Evolutionary conservation across 2,113 vertebrate genomes (phyloP).

Genomic region (Saccopteryx leptura): DNA sequence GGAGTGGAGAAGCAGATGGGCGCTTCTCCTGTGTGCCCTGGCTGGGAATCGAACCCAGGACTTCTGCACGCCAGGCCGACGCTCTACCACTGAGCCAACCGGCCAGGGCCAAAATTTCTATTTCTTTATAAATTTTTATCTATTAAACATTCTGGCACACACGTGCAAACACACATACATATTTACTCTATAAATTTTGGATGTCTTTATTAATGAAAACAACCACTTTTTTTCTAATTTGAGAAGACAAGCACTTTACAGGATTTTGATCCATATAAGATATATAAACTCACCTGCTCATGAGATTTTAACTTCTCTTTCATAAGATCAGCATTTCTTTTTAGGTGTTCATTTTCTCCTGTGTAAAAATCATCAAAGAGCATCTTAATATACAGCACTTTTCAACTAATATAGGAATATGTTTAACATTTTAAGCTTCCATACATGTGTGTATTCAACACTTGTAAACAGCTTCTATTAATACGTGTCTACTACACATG

Average conservation of each 20-base stretch:
- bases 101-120: neutral
- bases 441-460: neutral
- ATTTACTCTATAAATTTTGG: neutral
- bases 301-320: constrained; percentile 87
- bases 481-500: neutral
- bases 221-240: neutral
- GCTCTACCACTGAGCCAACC: no score
- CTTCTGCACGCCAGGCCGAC: no score
- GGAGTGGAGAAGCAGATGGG: no score
- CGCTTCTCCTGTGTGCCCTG: no score
- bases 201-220: constrained; percentile 50
- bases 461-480: neutral
- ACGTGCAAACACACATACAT: neutral
- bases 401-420: neutral
- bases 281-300: constrained; percentile 85
- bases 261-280: neutral
- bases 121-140: constrained; percentile 38
- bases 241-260: constrained; percentile 42
- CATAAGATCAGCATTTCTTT: constrained; percentile 82
- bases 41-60: no score
- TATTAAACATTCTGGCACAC: constrained; percentile 31
- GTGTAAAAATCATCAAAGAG: constrained; percentile 62
- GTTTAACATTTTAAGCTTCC: neutral
- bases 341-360: constrained; percentile 90
- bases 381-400: neutral